Conservation (phyloP, 2,797 vertebrate genomes). For the Pipistrellus pygmaeus region DNA sequence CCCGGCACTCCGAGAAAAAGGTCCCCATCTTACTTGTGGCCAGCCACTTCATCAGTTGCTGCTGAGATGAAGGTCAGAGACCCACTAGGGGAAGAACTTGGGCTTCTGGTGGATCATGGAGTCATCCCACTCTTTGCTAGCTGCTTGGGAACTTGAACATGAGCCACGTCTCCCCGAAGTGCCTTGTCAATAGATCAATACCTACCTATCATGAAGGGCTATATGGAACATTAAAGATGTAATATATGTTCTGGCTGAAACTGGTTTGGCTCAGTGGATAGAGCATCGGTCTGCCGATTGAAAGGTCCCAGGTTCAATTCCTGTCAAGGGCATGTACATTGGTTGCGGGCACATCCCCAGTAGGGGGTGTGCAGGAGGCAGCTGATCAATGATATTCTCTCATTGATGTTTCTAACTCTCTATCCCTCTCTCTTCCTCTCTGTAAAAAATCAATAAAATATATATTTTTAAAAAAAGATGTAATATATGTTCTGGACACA, state of each 20-base stretch:
- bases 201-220: background rate
- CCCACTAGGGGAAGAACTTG: background rate
- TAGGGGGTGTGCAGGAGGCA: no score
- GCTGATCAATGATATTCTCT: no score
- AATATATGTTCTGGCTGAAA: background rate
- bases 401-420: no score
- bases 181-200: background rate
- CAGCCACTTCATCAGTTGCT: background rate
- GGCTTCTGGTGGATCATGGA: background rate
- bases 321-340: no score
- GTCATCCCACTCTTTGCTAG: background rate
- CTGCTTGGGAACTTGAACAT: background rate
- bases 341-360: no score
- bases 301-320: no score
- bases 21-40: no score
- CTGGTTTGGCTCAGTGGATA: no score
- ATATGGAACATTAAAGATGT: background rate
- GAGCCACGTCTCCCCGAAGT: background rate
- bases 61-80: background rate
- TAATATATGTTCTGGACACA: background rate
- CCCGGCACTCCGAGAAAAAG: background rate
- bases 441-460: no score
- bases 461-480: no score
- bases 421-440: no score
- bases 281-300: no score